Evolutionary conservation across 2,113 vertebrate species (phyloP), one percentile per base, ranked within the genome.

Genomic region (Athene cunicularia): DNA sequence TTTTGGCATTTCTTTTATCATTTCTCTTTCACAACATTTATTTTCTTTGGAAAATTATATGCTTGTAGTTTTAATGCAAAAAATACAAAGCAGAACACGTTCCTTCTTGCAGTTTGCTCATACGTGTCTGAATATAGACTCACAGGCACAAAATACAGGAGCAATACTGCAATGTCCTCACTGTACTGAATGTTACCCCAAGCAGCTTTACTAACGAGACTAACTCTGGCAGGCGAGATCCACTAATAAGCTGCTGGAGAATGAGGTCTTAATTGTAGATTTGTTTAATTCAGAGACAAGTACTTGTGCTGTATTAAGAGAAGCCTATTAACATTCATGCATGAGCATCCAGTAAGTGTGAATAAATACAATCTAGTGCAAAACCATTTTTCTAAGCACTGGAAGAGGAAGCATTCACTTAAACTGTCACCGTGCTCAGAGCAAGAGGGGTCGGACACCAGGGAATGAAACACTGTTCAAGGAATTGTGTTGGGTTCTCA

Each of bases 271-370:
- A 95, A 91, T 72, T 89, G 77, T 30, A 88, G 24, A 89, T 97
- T 80, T 95, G 80, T 81, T 95, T 85, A 89, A 94, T 88, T 82
- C 82, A 73, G 77, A 74, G 63, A 83, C 22, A 67, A 95, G 52
- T 27, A 30, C 22, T 80, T 8, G 49, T 24, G 72, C 35, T 52
- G 62, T 80, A 79, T 70, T 24, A 87, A 75, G 39, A 91, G 45
- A 62, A 93, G 47, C 83, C 80, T 62, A 66, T 91, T 90, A 87
- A 89, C 84, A 90, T 80, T 85, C 66, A 81, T 3, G 22, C 71
- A 8, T 35, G 79, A 86, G 55, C 71, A 58, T 91, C 66, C 83
- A 79, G 32, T 32, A 53, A 92, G 59, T 4, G 23, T 27, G 77
- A 90, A 90, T 32, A 95, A 93, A 94, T 21, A 76, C 37, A 77